Percentiles rank a stretch among this genome's conserved stretches.
Conservation (phyloP, 2,888 invertebrate species). For the Brenthis hecate region DNA sequence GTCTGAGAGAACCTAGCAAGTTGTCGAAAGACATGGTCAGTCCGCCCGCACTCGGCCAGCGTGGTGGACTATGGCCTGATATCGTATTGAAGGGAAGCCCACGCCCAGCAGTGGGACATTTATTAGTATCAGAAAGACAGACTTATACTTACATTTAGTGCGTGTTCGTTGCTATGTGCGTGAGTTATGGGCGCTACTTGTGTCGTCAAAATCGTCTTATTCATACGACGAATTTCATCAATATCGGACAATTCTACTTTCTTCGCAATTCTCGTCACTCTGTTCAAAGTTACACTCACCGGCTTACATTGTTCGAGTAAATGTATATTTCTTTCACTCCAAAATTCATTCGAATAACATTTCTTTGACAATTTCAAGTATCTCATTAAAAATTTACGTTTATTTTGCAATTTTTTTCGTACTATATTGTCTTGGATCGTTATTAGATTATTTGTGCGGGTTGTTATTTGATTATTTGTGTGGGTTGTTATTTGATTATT, state of each 20-base stretch:
- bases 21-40: no score
- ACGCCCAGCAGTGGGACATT: no score
- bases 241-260: constrained; percentile 17
- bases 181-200: constrained; percentile 18
- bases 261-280: background rate
- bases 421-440: background rate
- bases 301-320: constrained; percentile 9
- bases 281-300: constrained; percentile 1
- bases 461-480: no score
- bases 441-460: background rate
- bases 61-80: no score
- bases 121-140: no score
- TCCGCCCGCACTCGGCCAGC: no score
- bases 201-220: constrained; percentile 19
- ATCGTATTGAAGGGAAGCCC: no score
- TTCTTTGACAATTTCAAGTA: constrained; percentile 18
- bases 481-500: no score
- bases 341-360: background rate
- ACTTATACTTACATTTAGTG: no score
- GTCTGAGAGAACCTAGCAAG: no score
- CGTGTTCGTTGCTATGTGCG: no score
- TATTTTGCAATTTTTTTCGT: background rate
- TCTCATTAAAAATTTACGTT: background rate
- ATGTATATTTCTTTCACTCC: constrained; percentile 20
- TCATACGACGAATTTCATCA: constrained; percentile 15